A percentile compares a stretch with the other conserved stretches of the same genome.
phyloP scores from a whole-genome alignment of 2,113 vertebrate species.

The Mola mola region DNA sequence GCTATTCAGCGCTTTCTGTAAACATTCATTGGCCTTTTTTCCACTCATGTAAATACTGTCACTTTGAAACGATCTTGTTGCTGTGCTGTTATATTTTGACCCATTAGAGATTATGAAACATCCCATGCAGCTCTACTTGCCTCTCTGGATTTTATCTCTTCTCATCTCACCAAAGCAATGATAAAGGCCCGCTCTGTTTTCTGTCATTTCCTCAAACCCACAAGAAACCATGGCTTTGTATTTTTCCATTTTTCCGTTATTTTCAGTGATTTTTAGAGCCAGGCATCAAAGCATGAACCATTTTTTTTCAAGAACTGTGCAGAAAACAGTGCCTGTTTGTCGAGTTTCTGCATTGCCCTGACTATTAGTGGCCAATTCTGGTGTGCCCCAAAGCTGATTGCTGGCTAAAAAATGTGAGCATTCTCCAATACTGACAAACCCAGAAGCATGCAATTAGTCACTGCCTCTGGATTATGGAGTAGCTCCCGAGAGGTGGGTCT shows the following conservation, averaged over 20 bases:
- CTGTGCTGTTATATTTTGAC: slow-evolving; percentile 26
- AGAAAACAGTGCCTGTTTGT: slow-evolving; percentile 54
- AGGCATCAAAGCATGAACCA: slow-evolving; percentile 41
- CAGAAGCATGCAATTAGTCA: slow-evolving; percentile 71
- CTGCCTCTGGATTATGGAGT: slow-evolving; percentile 70
- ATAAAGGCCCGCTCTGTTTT: slow-evolving; percentile 32
- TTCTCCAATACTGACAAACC: slow-evolving; percentile 65
- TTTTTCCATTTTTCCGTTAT: slow-evolving; percentile 6
- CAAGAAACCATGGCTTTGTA: slow-evolving; percentile 14
- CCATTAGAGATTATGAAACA: slow-evolving; percentile 21
- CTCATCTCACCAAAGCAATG: slow-evolving; percentile 12
- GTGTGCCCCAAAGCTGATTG: slow-evolving; percentile 54
- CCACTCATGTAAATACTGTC: slow-evolving; percentile 3
- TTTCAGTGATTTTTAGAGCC: slow-evolving; percentile 24
- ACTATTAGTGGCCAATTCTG: slow-evolving; percentile 58
- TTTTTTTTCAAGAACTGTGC: slow-evolving; percentile 30
- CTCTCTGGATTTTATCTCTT: slow-evolving; percentile 27
- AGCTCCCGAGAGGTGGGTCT: slow-evolving; percentile 55
- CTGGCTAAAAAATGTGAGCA: slow-evolving; percentile 49
- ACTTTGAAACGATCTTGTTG: slow-evolving; percentile 14
- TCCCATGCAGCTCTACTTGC: slow-evolving; percentile 16
- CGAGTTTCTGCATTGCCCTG: slow-evolving; percentile 33
- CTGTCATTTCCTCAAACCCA: slow-evolving; percentile 32
- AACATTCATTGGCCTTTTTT: slow-evolving; percentile 6
- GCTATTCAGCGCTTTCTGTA: slow-evolving; percentile 2